phyloP scores from a whole-genome alignment of 1,140 invertebrate species.

The Drosophila watanabei region DNA sequence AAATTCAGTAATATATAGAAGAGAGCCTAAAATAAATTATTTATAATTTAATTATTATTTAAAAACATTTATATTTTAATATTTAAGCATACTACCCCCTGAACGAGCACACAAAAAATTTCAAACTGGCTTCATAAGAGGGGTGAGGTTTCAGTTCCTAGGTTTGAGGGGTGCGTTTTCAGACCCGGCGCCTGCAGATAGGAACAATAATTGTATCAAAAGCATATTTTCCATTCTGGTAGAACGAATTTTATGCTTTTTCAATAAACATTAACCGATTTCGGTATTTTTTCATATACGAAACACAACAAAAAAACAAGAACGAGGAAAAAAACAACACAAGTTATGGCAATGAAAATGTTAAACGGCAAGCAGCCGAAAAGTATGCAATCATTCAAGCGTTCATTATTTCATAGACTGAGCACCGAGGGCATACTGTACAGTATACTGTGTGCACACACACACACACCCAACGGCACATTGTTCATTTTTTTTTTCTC shows the following conservation, averaged over 20 bases:
- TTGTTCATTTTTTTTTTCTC: slow-evolving; percentile 27
- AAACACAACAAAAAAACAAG: slow-evolving; percentile 24
- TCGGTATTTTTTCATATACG: slow-evolving; percentile 83
- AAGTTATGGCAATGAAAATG: slow-evolving; percentile 38
- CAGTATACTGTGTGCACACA: slow-evolving; percentile 16
- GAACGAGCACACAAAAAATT: slow-evolving; percentile 29
- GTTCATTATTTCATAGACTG: slow-evolving; percentile 83
- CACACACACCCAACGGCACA: slow-evolving; percentile 25
- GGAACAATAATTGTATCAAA: slow-evolving; percentile 85
- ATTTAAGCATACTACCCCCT: not conserved
- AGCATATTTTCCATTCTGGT: slow-evolving; percentile 86
- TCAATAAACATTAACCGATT: slow-evolving; percentile 86
- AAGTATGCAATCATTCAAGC: slow-evolving; percentile 81
- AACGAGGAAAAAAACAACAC: slow-evolving; percentile 19
- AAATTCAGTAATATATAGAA: not conserved
- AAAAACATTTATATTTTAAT: not conserved
- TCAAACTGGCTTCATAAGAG: slow-evolving; percentile 26
- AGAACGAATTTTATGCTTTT: slow-evolving; percentile 86
- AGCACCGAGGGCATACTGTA: slow-evolving; percentile 52
- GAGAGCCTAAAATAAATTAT: rapidly evolving
- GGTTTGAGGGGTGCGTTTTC: slow-evolving; percentile 62
- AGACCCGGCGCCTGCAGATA: slow-evolving; percentile 74
- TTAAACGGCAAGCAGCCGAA: slow-evolving; percentile 41
- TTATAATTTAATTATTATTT: not conserved
- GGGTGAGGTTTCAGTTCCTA: slow-evolving; percentile 49